A percentile compares a stretch with the other conserved stretches of the same genome.
These are phyloP conservation scores for Myxocyprinus asiaticus DNA, from an alignment of 2,113 vertebrate species.

Conservation along the genomic window DNA sequence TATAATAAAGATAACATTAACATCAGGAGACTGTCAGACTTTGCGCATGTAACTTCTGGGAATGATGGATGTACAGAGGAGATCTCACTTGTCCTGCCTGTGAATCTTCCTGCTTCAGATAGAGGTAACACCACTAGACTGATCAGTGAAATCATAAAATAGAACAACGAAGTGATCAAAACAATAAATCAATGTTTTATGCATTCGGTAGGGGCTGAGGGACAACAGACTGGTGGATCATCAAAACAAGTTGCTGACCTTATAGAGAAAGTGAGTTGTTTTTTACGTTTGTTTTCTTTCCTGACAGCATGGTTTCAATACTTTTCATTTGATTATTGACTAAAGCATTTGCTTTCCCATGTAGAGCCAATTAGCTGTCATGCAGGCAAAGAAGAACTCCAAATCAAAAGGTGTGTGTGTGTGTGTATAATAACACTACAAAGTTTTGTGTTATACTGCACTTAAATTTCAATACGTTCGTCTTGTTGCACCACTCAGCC, in stretches of 20 bases:
- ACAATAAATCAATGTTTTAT: background rate
- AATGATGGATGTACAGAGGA: background rate
- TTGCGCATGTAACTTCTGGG: constrained; percentile 37
- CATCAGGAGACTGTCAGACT: constrained; percentile 63
- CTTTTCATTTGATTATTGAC: background rate
- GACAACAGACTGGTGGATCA: background rate
- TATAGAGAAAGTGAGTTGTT: constrained; percentile 3
- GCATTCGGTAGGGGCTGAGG: background rate
- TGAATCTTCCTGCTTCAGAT: constrained; percentile 32
- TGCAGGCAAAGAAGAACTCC: background rate
- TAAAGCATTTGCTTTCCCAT: background rate
- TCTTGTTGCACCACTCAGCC: too few species aligned
- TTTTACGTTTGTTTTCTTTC: background rate
- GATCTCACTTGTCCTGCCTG: background rate
- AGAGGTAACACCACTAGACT: constrained; percentile 30
- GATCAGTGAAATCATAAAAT: background rate
- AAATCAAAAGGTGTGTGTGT: constrained; percentile 32
- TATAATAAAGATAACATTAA: constrained; percentile 53
- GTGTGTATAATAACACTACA: too few species aligned
- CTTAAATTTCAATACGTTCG: too few species aligned
- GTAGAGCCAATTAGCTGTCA: background rate
- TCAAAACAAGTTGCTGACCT: background rate
- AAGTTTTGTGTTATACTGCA: too few species aligned
- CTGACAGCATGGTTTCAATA: background rate
- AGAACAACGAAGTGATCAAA: background rate